phyloP scores from a whole-genome alignment of 1,140 invertebrate genomes.

The Zaprionus camerounensis region DNA sequence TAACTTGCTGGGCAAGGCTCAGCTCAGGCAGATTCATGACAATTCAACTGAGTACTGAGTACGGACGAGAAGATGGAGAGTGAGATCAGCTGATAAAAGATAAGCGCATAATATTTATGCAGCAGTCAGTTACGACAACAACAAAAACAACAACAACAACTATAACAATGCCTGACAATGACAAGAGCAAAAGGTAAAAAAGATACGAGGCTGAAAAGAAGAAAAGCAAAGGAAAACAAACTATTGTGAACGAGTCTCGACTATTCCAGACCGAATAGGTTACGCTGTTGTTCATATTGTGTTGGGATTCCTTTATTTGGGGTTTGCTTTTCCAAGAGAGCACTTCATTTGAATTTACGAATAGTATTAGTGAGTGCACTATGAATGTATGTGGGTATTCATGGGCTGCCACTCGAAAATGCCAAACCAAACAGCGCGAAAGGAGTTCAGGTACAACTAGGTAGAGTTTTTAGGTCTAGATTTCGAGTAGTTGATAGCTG shows the following conservation, averaged over 20 bases:
- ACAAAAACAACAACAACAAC: conserved; percentile 18
- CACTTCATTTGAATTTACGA: conserved; percentile 80
- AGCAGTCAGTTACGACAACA: conserved; percentile 19
- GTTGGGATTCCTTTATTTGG: conserved; percentile 49
- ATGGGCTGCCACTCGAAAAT: conserved; percentile 62
- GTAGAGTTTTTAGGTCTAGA: conserved; percentile 30
- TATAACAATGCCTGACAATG: conserved; percentile 48
- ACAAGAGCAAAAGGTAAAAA: conserved; percentile 60
- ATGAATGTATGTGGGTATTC: conserved; percentile 54
- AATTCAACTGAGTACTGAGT: conserved; percentile 4
- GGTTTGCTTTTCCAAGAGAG: conserved; percentile 41
- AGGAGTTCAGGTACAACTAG: conserved; percentile 8
- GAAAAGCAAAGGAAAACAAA: conserved; percentile 25
- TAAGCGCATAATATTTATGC: conserved; percentile 65
- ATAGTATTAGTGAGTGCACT: conserved; percentile 43
- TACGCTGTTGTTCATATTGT: conserved; percentile 40
- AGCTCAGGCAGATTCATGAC: conserved; percentile 55
- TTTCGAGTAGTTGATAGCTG: conserved; percentile 60
- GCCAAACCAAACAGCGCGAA: conserved; percentile 27
- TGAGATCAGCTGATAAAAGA: conserved; percentile 67
- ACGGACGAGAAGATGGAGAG: conserved; percentile 40
- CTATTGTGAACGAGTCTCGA: conserved; percentile 41
- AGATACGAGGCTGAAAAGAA: conserved; percentile 9
- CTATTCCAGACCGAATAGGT: not conserved
- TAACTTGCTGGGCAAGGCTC: conserved; percentile 5